Conservation (phyloP, 2,797 vertebrate genomes). For the Malacoctenus gilli region DNA sequence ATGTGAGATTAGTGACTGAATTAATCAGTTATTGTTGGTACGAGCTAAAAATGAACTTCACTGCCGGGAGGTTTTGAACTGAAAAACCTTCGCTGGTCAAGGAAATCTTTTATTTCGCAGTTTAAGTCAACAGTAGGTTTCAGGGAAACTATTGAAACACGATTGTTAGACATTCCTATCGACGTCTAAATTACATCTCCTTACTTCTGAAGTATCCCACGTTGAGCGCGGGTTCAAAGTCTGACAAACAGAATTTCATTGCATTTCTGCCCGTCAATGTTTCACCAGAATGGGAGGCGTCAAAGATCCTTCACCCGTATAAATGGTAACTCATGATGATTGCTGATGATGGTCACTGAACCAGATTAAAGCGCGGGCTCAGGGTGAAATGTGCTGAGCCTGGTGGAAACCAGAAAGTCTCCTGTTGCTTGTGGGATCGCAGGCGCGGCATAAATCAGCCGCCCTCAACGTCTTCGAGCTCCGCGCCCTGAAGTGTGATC, state of each 20-base stretch:
- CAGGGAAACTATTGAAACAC: no score
- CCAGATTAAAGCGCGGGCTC: slow-evolving; percentile 29
- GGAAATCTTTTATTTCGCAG: slow-evolving; percentile 23
- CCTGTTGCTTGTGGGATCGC: slow-evolving; percentile 60
- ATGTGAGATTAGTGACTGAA: no score
- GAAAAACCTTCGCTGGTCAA: neutral
- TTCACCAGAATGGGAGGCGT: slow-evolving; percentile 12
- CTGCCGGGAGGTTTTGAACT: slow-evolving; percentile 31
- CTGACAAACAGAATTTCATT: no score
- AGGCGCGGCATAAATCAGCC: slow-evolving; percentile 28
- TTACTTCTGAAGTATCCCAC: no score
- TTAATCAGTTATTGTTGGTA: slow-evolving; percentile 32
- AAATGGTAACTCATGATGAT: slow-evolving; percentile 23
- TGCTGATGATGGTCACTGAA: slow-evolving; percentile 47
- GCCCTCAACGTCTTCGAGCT: slow-evolving; percentile 8
- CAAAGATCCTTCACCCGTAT: slow-evolving; percentile 17
- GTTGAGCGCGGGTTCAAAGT: no score
- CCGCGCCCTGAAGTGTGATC: slow-evolving; percentile 2
- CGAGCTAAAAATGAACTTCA: slow-evolving; percentile 20
- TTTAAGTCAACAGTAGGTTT: neutral
- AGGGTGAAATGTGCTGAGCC: slow-evolving; percentile 62
- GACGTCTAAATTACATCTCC: no score
- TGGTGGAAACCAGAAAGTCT: slow-evolving; percentile 63
- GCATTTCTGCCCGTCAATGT: slow-evolving; percentile 10
- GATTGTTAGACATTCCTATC: no score